Base-by-base conservation (phyloP, 2,888 invertebrate species). In the Cinara cedri region DNA sequence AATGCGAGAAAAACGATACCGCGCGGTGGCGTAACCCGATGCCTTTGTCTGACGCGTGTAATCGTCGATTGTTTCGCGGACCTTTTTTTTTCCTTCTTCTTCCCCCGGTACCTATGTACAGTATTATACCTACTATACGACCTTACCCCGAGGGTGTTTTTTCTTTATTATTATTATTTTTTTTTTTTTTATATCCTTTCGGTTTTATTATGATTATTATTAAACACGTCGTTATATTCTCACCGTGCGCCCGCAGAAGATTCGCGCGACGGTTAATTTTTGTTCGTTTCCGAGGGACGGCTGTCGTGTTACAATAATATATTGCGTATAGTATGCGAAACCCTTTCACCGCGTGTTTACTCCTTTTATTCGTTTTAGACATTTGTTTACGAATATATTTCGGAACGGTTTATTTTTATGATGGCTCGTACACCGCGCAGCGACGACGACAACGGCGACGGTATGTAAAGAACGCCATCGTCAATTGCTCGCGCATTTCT, bases 1-100 rank as follows among this genome's bases (percentile, higher is more conserved):
- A 78, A 78, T 78, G 70, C 51, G 68, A 68, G 78, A 78, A 78
- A 78, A 78, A 78, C 78, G 78, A 74, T 42, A 63, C 55, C 63
- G n/a, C 19, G 19, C 24, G 24, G 57, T 21, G 19, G 46, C 49
- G 78, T 78, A 78, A 78, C 78, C 70, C 78, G 78, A 78, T 70
- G 68, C 78, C 68, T 78, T 78, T 78, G 78, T 78, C 9, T 21
- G 68, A 60, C 57, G 68, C 70, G 70, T 68, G 68, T 68, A 70
- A 51, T 70, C 78, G 78, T 24, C 68, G 16, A 78, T 78, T 78
- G 78, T 78, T 70, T 78, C 51, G 26, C 6, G 21, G 70, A 57
- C 78, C 60, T 62, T 54, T 78, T 55, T 49, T 57, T 78, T 19
- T 16, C 9, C 1, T 65, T 13, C 34, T n/a, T 55, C 14, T 14